Evolutionary conservation across 2,113 vertebrate species (phyloP).

Genomic region (Aspidoscelis tigris): DNA sequence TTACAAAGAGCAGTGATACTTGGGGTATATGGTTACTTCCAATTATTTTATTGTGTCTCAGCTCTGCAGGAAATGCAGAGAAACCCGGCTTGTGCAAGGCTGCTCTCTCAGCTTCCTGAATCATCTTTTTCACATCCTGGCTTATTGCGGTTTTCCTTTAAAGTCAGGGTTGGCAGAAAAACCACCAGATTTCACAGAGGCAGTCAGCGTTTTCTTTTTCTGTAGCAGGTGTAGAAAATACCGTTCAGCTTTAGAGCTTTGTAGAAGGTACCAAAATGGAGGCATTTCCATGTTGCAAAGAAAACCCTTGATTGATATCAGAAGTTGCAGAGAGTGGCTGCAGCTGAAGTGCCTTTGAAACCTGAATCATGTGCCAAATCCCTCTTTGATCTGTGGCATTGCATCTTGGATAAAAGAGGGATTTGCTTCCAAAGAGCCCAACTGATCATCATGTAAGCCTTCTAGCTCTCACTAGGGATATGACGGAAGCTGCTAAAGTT

Average conservation of each 20-base stretch:
- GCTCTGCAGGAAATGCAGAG: neutral
- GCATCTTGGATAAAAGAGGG: too few relatives aligned
- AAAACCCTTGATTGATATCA: too few relatives aligned
- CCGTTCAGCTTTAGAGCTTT: too few relatives aligned
- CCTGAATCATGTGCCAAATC: too few relatives aligned
- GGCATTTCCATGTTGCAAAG: too few relatives aligned
- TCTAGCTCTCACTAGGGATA: too few relatives aligned
- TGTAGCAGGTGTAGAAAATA: neutral
- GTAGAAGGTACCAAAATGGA: neutral
- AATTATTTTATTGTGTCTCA: neutral
- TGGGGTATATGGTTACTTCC: too few relatives aligned
- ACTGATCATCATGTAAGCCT: too few relatives aligned
- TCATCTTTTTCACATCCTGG: neutral
- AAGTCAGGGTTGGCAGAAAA: neutral
- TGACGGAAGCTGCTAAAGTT: too few relatives aligned
- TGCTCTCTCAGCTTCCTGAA: neutral
- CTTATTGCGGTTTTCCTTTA: neutral
- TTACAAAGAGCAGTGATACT: neutral
- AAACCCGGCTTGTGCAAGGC: neutral
- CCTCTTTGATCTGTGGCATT: too few relatives aligned
- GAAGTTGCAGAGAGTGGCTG: neutral
- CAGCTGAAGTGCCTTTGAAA: neutral
- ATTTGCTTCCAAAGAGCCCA: too few relatives aligned
- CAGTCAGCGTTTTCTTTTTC: neutral
- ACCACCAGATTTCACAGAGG: neutral